These are phyloP conservation scores for Zygothrica quintamaculata DNA, from an alignment of 2,888 invertebrate genomes.

Conservation along the genomic window DNA sequence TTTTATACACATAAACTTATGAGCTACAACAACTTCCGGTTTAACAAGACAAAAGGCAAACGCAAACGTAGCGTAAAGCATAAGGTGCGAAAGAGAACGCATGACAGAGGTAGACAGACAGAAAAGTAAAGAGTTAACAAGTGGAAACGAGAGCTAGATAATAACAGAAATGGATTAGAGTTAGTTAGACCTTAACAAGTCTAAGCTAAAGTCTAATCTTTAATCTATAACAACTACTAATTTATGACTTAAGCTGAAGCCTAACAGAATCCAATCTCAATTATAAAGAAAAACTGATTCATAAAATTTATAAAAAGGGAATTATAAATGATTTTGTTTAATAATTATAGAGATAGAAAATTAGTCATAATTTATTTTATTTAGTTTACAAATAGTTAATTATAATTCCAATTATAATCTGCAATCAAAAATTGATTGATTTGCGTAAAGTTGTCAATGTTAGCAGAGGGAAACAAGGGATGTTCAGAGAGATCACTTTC, in stretches of 20 bases:
- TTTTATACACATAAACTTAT: too few species aligned
- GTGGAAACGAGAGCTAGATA: constrained; percentile 1
- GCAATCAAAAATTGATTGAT: constrained; percentile 18
- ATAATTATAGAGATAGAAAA: too few species aligned
- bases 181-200: constrained; percentile 8
- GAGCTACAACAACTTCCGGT: constrained; percentile 57
- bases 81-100: constrained; percentile 2
- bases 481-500: constrained; percentile 17
- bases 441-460: constrained; percentile 13
- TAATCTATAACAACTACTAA: constrained; percentile 8
- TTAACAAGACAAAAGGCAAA: constrained; percentile 28
- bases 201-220: constrained; percentile 18
- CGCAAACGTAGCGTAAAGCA: constrained; percentile 6
- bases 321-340: neutral
- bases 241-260: neutral
- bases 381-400: too few species aligned
- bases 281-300: too few species aligned
- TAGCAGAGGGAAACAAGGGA: neutral
- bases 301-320: too few species aligned
- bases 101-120: constrained; percentile 16
- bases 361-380: neutral
- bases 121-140: neutral
- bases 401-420: too few species aligned
- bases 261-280: too few species aligned
- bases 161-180: neutral